Base-by-base conservation (phyloP, 2,888 invertebrate genomes). In the Sialis lutaria region DNA sequence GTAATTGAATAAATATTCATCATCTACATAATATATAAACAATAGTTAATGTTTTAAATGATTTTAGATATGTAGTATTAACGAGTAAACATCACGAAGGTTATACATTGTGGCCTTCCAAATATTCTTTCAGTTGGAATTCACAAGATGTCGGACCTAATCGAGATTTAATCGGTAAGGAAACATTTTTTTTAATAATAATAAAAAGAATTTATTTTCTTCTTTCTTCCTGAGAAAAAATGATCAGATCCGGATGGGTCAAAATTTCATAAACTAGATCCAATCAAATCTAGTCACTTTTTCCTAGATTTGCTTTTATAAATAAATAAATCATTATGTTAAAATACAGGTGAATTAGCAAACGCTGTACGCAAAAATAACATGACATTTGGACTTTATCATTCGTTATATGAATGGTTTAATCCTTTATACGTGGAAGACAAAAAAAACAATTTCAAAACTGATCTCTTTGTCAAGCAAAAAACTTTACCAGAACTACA, bases 21-120 rank as follows among this genome's bases (percentile, higher is more conserved):
- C 35, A n/a, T 48, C 48, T 30, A 10, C 31, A n/a, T n/a, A n/a
- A n/a, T n/a, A n/a, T n/a, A n/a, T n/a, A n/a, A n/a, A n/a, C n/a
- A 44, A 44, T 2, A 10, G 30, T 30, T 32, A 12, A 30, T 9
- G 32, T 30, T 8, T 30, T 22, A 7, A 32, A 32, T 32, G 31
- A 48, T 59, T 64, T 8, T 51, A 82, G 82, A 60, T 87, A 88
- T 58, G 72, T 89, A 2, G 85, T 90, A 0, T 60, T 90, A 37
- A 89, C 89, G 6, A 86, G 83, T 58, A 90, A 90, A 63, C 90
- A 90, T 62, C 89, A 90, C 61, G 90, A 91, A 60, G 90, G 90
- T 0, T 91, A 70, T 59, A 79, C 87, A 5, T 60, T 87, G 44
- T 90, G 88, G 77, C 87, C 88, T n/a, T 86, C 88, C 0, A 74